Evolutionary conservation across 1,140 invertebrate genomes (phyloP), one percentile per base, ranked within the genome.

Genomic region (Zeugodacus cucurbitae): DNA sequence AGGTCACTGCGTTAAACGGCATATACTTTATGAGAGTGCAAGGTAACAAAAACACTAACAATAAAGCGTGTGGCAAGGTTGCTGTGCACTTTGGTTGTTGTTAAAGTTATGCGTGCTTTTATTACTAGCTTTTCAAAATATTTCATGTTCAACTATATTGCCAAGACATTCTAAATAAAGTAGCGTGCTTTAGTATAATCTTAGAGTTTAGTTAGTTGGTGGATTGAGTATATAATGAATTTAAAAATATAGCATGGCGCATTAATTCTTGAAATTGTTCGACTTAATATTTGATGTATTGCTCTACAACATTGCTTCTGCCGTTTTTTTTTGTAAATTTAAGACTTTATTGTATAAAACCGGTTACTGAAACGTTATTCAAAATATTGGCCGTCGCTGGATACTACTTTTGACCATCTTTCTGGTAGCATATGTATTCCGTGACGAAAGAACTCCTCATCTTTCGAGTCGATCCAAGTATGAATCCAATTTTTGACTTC

Each of bases 1-100:
- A 82, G 74, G 44, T 82, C 74, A 82, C 41, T 48, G 74, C 74
- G 74, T 82, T 48, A 82, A 82, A 54, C 14, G 34, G 44, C 74
- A 29, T 26, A 48, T 7, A 26, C 22, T 48, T 82, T 82, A 82
- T 82, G 41, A 2, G 41, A 26, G n/a, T 26, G 6, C 58, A 62
- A 62, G 58, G 0, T 17, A 54, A 54, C 48, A 54, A 54, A 17
- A 17, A 54, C 48, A 54, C 14, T 54, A 62, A 62, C n/a, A 62
- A 10, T 11, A 26, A 62, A 62, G 58, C 3, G n/a, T 26, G n/a
- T 48, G 74, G 26, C 20, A 82, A 54, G n/a, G 44, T 17, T 14
- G 17, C 11, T 70, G 32, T 41, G 34, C 67, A 14, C 11, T 70
- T 64, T 37, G 41, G 20, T 37, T 74, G 67, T 32, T 74, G 34